Base-by-base conservation (phyloP, 2,888 invertebrate species). In the Hylaea fasciaria region DNA sequence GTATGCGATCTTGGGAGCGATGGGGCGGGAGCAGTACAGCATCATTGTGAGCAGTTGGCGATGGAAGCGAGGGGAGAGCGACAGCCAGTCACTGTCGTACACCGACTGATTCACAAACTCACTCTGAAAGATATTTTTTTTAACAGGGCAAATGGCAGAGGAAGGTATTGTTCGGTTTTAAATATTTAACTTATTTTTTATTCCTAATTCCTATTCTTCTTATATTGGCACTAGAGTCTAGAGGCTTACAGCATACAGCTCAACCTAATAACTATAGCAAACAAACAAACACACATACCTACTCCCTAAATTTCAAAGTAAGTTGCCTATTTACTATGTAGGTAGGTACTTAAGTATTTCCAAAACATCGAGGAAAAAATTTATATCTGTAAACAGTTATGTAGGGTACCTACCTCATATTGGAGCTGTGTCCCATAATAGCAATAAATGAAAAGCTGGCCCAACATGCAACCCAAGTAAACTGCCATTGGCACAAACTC, bases 371-470 rank as follows among this genome's bases (percentile, higher is more conserved):
- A 22, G 22, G n/a, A n/a, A n/a, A 22, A 22, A 22, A 22, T 22
- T 2, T 2, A 22, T 22, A 2, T 22, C 3, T 22, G 22, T 22
- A 22, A 22, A 22, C 22, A 3, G 22, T 22, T 22, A 22, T 22
- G 22, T 5, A 22, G 5, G 13, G 39, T 17, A 40, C 16, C 71
- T 69, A 89, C 91, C 82, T 89, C 89, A 61, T 72, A 65, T 70
- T 74, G 79, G 0, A 91, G 74, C 65, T 85, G 83, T 14, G 89
- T 87, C 41, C 91, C 91, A 64, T 82, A 86, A 70, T 86, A 89
- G 57, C 90, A 91, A 66, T 87, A 89, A 62, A 89, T 83, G 62
- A 86, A 89, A 1, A 90, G 73, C 65, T 91, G 88, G 2, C 77
- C 81, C 58, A 89, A 64, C 81, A 91, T 88, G 64, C 89, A 89